Evolutionary conservation across 1,140 invertebrate genomes (phyloP), one percentile per base, ranked within the genome.

Genomic region (Bathynomus jamesi): DNA sequence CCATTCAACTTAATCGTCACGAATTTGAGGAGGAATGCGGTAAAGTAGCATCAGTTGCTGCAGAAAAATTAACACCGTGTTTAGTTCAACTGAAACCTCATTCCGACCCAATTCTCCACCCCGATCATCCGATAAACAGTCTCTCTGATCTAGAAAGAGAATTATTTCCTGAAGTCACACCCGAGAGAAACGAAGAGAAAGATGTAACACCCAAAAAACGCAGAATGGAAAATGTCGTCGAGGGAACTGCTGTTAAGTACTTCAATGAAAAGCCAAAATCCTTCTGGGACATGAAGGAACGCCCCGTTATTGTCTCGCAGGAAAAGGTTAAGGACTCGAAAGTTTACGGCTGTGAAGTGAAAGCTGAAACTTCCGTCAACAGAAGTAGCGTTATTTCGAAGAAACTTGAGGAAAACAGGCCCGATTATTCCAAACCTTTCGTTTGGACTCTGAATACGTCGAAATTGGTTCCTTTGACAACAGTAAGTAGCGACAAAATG

Each of bases 51-150:
- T 53, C 28, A n/a, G 61, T 30, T 27, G 46, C 29, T 28, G 61
- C 66, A 28, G 65, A 73, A 2, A 73, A 65, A 53, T 60, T 73
- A 1, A 67, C 65, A n/a, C 7, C 66, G 7, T 73, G 71, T 61
- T 67, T 72, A 24, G 53, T 76, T n/a, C 66, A 61, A n/a, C 24
- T 76, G 4, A 62, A 70, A 53, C 69, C 74, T 21, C 67, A 74
- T 62, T 61, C 46, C 13, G 69, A 74, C 28, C 40, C 61, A 4
- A 66, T 29, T 65, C 24, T 77, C 28, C 75, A 67, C 64, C 69
- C 40, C 31, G 69, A 72, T 7, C 75, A 77, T 66, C 75, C 75
- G 40, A 73, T 77, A 28, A 74, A 77, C 32, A 65, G 74, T 25
- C 31, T 77, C 24, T 61, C 62, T 21, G 72, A 77, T 28, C 17